phyloP scores from a whole-genome alignment of 2,888 invertebrate species.

The Bibio marci region DNA sequence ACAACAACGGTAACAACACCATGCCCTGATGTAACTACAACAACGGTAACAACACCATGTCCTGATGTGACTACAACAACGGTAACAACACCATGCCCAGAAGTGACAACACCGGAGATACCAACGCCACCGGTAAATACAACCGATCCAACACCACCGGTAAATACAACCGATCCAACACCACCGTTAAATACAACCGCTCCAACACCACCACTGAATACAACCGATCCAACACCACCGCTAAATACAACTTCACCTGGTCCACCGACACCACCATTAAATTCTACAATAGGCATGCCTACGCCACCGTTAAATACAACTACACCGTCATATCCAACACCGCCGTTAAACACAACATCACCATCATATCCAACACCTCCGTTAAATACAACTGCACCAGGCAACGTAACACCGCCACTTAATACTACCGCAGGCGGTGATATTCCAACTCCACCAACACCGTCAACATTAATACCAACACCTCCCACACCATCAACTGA shows the following conservation, averaged over 20 bases:
- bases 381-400: not conserved
- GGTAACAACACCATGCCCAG: not conserved
- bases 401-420: not conserved
- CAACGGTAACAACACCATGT: constrained; percentile 2
- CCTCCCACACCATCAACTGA: not conserved
- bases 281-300: not conserved
- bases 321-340: not conserved
- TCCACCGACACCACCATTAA: not conserved
- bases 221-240: not conserved
- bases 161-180: not conserved
- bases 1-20: not conserved
- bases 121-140: not conserved
- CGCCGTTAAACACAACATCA: not conserved
- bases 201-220: not conserved
- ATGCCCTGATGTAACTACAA: not conserved
- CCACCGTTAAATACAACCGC: not conserved
- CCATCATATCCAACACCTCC: not conserved
- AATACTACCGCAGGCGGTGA: not conserved
- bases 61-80: not conserved
- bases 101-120: not conserved
- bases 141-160: not conserved
- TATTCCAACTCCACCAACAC: not conserved
- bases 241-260: not conserved
- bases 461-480: not conserved
- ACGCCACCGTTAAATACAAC: not conserved